Conservation (phyloP, 1,140 invertebrate genomes). For the Ylistrum balloti region DNA sequence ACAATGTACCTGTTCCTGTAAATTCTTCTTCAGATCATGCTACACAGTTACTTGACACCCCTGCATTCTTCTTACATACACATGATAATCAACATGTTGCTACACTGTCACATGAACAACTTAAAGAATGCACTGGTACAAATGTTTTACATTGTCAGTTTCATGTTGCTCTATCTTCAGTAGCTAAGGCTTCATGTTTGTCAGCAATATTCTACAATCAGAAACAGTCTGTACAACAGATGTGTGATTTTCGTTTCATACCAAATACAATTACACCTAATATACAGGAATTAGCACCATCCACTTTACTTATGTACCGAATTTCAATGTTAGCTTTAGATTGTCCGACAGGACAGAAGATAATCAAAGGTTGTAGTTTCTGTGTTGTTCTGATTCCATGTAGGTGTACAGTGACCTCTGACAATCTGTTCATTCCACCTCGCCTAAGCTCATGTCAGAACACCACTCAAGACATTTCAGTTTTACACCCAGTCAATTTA, state of each 20-base stretch:
- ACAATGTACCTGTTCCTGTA: not conserved
- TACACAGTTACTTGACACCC: conserved; percentile 47
- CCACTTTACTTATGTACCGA: conserved; percentile 49
- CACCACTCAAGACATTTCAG: conserved; percentile 45
- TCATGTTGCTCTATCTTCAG: conserved; percentile 49
- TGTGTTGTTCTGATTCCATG: conserved; percentile 60
- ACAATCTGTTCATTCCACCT: conserved; percentile 47
- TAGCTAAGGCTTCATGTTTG: conserved; percentile 47
- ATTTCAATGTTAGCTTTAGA: conserved; percentile 53
- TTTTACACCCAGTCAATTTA: not conserved
- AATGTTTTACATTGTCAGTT: conserved; percentile 9
- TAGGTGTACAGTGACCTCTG: conserved; percentile 59
- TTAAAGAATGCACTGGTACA: conserved; percentile 47
- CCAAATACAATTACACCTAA: conserved; percentile 48
- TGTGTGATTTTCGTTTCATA: conserved; percentile 59
- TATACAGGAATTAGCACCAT: conserved; percentile 51
- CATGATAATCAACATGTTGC: conserved; percentile 47
- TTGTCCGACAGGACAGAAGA: conserved; percentile 50
- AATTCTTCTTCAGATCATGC: conserved; percentile 47
- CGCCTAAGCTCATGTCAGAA: conserved; percentile 54
- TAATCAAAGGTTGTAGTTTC: conserved; percentile 55
- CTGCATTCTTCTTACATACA: conserved; percentile 47
- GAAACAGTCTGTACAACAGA: conserved; percentile 46
- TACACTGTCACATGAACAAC: not conserved
- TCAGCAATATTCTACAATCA: conserved; percentile 51